Base-by-base conservation (phyloP, 2,797 vertebrate species). In the Falco cherrug region DNA sequence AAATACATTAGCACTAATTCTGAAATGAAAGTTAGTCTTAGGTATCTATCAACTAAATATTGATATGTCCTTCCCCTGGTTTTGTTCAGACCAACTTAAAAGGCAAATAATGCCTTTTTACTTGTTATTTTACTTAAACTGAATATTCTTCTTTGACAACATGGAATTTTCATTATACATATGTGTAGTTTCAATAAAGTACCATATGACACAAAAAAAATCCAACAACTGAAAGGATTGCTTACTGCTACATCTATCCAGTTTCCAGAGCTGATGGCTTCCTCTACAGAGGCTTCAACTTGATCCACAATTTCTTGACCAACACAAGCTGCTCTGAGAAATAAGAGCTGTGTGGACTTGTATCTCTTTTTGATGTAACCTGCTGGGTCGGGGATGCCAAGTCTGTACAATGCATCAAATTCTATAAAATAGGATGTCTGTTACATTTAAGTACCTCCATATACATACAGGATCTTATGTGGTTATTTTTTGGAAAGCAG, bases 281-380 rank as follows among this genome's bases (percentile, higher is more conserved):
- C 99, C 79, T 99, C 99, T 89, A 99, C 98, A 17, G 99, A 99
- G 8, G 99, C 99, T 98, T 99, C 99, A 92, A 99, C 98, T 88
- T 99, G 99, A 98, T 99, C 99, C 48, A 99, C 98, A 91, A 99
- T 98, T 88, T 95, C 96, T 84, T 98, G 98, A 48, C 99, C 98
- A 96, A 99, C 98, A 92, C 99, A 99, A 78, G 98, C 98, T 2
- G 98, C 98, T 89, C 98, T 97, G 81, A 99, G 98, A 97, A 99
- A 99, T 78, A 99, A 97, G 73, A 99, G 98, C 7, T 98, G 98
- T 61, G 93, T 91, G 56, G 98, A 98, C 95, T 99, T 99, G 91
- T 98, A 99, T 68, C 99, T 98, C 97, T 99, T 99, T 97, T 98
- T 99, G 71, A 99, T 98, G 97, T 99, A 99, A 97, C 87, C 97